Evolutionary conservation across 1,140 invertebrate genomes (phyloP), one percentile per base, ranked within the genome.

Genomic region (Sesamia nonagrioides): DNA sequence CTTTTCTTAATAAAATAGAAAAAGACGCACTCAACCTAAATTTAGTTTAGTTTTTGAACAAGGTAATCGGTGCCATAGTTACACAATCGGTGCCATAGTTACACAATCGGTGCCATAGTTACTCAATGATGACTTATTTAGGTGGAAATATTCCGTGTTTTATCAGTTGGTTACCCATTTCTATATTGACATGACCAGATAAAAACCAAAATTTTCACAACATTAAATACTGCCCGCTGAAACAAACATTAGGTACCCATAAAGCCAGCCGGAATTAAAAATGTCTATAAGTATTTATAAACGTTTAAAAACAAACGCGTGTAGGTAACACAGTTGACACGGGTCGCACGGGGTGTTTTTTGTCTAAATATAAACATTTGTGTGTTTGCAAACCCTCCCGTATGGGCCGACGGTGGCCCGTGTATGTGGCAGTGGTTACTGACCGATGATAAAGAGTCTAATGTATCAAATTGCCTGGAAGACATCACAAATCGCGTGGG

Each of bases 321-420:
- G n/a, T 15, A 9, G 13, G 1, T 17, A 27, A 27, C 35, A 11
- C 37, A 6, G 37, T 58, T 74, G 71, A 74, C 71, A 42, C 54
- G 71, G 71, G 71, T 74, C 71, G n/a, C 54, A 33, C 35, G 71
- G 71, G 69, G 37, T 42, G 37, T 17, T 13, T 48, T 33, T 15
- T 42, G 11, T 45, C 54, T 54, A 74, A 42, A 48, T 74, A 60
- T 74, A 74, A 74, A 74, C 54, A 74, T 42, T 37, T 35, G 66
- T 50, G 13, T 71, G 71, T 73, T 56, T 42, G 69, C 27, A 45
- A 74, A 58, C 71, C 68, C 71, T 74, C 37, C 52, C 71, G 52
- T 21, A 54, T 45, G 71, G 17, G 15, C 54, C 2, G 7, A 18
- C 17, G 6, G 63, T 1, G 6, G 18, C 35, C 0, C 13, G 18